These are phyloP conservation scores for Lamprotornis superbus DNA, from an alignment of 2,113 vertebrate species.

Conservation along the genomic window DNA sequence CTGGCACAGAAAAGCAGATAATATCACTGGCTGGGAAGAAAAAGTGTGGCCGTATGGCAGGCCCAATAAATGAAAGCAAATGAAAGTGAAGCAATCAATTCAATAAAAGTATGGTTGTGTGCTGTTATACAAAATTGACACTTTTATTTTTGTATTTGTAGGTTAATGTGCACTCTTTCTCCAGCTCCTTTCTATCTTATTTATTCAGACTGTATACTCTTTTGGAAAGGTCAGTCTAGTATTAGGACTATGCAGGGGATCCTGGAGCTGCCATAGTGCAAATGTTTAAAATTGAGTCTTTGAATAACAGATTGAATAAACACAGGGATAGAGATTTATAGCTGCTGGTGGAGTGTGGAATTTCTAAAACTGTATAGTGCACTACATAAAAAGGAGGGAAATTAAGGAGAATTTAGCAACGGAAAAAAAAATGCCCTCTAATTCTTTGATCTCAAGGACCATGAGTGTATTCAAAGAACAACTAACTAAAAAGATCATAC, in stretches of 20 bases:
- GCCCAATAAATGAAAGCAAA: conserved; percentile 30
- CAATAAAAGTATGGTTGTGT: neutral
- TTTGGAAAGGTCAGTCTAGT: neutral
- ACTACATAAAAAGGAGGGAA: neutral
- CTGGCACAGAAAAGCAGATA: conserved; percentile 42
- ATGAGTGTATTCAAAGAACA: neutral
- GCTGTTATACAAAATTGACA: neutral
- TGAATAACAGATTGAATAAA: conserved; percentile 21
- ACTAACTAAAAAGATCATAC: neutral
- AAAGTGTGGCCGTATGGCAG: conserved; percentile 23
- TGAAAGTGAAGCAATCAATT: conserved; percentile 1
- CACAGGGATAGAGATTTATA: neutral
- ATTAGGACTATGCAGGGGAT: neutral
- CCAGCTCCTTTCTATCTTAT: neutral
- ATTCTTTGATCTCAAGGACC: neutral
- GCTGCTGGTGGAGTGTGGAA: neutral
- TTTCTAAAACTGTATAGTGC: neutral
- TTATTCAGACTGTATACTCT: conserved; percentile 19
- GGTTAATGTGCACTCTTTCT: neutral
- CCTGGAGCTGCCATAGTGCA: neutral
- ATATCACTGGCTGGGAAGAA: conserved; percentile 23
- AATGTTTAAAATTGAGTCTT: neutral
- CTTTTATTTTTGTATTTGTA: conserved; percentile 1
- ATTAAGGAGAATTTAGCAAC: neutral
- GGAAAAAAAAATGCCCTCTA: neutral